Conservation (phyloP, 2,797 vertebrate genomes). For the Alfaro cultratus region DNA sequence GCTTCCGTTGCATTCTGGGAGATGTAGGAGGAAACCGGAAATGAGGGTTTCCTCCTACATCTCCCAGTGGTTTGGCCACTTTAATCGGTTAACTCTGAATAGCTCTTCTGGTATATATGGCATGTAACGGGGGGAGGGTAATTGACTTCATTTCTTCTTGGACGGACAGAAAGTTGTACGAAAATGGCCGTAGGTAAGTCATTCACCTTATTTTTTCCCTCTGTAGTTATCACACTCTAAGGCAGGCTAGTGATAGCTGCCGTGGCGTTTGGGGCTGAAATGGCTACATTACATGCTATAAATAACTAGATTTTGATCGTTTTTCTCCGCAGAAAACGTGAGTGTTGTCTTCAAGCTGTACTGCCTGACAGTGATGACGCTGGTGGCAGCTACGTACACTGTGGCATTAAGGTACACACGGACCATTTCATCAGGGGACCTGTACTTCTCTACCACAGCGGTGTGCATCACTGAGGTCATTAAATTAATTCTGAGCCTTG, state of each 20-base stretch:
- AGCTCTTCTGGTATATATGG: background rate
- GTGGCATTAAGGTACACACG: constrained; percentile 91
- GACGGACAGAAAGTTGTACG: constrained; percentile 23
- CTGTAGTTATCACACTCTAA: background rate
- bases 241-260: constrained; percentile 26
- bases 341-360: constrained; percentile 92
- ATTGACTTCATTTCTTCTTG: background rate
- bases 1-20: constrained; percentile 44
- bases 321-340: constrained; percentile 84
- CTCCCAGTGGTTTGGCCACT: no score
- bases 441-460: constrained; percentile 95
- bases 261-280: background rate
- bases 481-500: constrained; percentile 90
- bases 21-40: background rate
- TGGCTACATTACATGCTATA: background rate
- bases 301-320: background rate
- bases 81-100: rapidly evolving
- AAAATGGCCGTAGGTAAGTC: constrained; percentile 74
- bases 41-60: rapidly evolving
- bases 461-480: constrained; percentile 92
- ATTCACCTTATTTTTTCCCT: background rate
- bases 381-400: constrained; percentile 92
- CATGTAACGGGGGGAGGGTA: constrained; percentile 10
- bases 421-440: constrained; percentile 77
- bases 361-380: constrained; percentile 95